Evolutionary conservation across 2,113 vertebrate genomes (phyloP), one percentile per base, ranked within the genome.

Genomic region (Paratilapia polleni): DNA sequence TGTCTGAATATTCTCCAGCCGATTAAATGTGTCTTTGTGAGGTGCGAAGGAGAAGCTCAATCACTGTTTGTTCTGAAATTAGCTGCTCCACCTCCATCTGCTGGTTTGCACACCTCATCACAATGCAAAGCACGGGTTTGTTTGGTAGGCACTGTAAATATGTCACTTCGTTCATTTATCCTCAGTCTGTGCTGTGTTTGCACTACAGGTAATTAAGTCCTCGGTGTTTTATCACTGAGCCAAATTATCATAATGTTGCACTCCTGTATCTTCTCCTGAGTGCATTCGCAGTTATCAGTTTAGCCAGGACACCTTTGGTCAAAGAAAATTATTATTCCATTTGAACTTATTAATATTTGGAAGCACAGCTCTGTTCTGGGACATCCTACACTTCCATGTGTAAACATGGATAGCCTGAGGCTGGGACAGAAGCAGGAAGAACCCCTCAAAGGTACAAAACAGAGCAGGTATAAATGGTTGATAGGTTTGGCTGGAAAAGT

Each of bases 31-130:
- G 64, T 19, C 64, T 49, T 22, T 49, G 66, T 49, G 66, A 70
- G 28, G 41, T 28, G 64, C 15, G 3, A 70, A 70, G 9, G 3
- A 49, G 43, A 70, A 28, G 24, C 64, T 49, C 64, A 41, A 49
- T 49, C 64, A 26, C 41, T 12, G 41, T 68, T 47, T 28, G 64
- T 20, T 24, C 52, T 0, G 15, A 59, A 43, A 59, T 22, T 43
- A 5, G 2, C 28, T 24, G 8, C 66, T 54, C 86, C 82, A 83
- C 79, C 77, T 91, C 83, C 87, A 81, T 79, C 89, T 91, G 77
- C 60, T 89, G 90, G 82, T 58, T 24, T 0, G 75, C 58, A 79
- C 7, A n/a, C 6, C 2, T 74, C 31, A 43, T 6, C 63, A 75
- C 78, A 62, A 24, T 0, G 1, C 19, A 22, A 1, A 6, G 7